phyloP scores from a whole-genome alignment of 2,888 invertebrate species.

The Heliconius sara region DNA sequence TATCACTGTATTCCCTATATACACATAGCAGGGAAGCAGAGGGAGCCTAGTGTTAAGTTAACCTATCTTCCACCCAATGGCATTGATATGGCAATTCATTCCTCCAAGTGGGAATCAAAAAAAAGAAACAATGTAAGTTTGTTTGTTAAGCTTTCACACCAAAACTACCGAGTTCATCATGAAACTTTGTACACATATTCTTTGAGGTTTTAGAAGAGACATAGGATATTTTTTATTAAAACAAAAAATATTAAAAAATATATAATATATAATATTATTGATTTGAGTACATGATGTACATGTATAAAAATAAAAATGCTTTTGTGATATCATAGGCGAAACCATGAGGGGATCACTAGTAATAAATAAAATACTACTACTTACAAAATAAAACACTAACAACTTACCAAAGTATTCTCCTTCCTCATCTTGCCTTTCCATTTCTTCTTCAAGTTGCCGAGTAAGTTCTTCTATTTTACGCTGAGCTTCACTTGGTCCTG shows the following conservation, averaged over 20 bases:
- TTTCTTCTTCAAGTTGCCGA: conserved; percentile 95
- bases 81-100: not conserved
- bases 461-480: conserved; percentile 96
- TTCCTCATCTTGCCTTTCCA: conserved; percentile 97
- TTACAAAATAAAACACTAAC: not conserved
- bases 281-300: too few species aligned
- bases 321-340: too few species aligned
- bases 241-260: too few species aligned
- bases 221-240: too few species aligned
- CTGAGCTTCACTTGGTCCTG: conserved; percentile 96
- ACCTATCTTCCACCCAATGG: not conserved
- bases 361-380: not conserved
- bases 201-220: too few species aligned
- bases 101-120: not conserved
- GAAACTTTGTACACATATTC: too few species aligned
- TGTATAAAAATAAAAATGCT: too few species aligned
- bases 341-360: too few species aligned
- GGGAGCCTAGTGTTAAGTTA: not conserved
- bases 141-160: too few species aligned
- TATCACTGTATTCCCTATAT: not conserved
- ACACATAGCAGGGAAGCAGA: not conserved
- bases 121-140: not conserved
- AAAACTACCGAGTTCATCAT: too few species aligned
- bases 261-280: too few species aligned
- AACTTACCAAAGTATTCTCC: conserved; percentile 96